Percentiles rank a stretch among this genome's conserved stretches.
Conservation (phyloP, 2,888 invertebrate species). For the Harmothoe impar region DNA sequence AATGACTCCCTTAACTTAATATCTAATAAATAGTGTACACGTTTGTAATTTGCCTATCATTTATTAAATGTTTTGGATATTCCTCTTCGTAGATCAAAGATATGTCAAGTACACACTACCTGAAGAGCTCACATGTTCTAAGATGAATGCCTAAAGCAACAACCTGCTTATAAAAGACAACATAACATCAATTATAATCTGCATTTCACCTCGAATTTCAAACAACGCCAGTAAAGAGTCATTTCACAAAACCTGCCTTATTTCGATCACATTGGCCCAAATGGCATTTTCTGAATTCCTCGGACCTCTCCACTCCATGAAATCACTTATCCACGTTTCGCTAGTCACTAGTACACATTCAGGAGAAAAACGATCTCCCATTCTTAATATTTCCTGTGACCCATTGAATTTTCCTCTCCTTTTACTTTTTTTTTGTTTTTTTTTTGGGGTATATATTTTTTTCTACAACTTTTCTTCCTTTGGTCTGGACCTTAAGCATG, state of each 20-base stretch:
- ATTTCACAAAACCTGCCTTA: not conserved
- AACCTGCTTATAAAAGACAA: constrained; percentile 16
- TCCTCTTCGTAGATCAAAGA: not conserved
- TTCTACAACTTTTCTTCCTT: not conserved
- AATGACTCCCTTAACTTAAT: too few relatives aligned
- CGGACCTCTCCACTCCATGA: constrained; percentile 12
- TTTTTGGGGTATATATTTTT: not conserved
- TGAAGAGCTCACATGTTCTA: constrained; percentile 26
- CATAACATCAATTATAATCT: constrained; percentile 5
- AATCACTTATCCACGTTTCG: not conserved
- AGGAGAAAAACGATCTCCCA: not conserved
- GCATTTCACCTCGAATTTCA: constrained; percentile 71
- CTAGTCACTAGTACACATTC: not conserved
- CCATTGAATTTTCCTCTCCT: not conserved
- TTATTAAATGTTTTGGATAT: not conserved
- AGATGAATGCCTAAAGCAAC: constrained; percentile 29
- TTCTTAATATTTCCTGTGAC: not conserved
- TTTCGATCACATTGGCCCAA: not conserved
- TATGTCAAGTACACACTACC: constrained; percentile 5
- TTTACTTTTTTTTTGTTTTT: not conserved
- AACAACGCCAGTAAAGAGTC: not conserved
- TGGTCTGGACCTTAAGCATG: not conserved
- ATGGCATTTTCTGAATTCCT: not conserved
- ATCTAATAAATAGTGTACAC: not conserved
- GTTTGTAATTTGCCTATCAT: constrained; percentile 81